Percentiles rank a stretch among this genome's conserved stretches.
These are phyloP conservation scores for Nipponia nippon DNA, from an alignment of 2,113 vertebrate genomes.

Conservation along the genomic window DNA sequence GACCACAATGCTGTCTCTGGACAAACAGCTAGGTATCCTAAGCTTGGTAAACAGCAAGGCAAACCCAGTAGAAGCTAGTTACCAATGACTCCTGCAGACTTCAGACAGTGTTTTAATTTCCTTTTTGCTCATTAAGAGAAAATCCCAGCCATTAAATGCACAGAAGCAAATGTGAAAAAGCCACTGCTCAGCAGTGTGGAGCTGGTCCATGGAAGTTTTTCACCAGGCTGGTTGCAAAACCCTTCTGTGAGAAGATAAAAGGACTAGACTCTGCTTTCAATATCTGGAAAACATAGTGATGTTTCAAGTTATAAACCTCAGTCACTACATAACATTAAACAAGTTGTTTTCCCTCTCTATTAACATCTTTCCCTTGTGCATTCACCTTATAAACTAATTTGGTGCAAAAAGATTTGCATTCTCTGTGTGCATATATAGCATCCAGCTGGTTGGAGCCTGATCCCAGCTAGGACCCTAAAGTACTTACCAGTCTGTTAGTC, in stretches of 20 bases:
- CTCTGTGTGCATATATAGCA: not conserved
- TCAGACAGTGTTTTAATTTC: not conserved
- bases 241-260: not conserved
- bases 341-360: not conserved
- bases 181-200: not conserved
- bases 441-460: not conserved
- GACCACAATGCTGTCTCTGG: not conserved
- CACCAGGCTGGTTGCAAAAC: not conserved
- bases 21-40: not conserved
- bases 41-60: not conserved
- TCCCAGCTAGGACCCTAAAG: not conserved
- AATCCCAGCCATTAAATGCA: not conserved
- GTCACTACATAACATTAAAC: not conserved
- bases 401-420: not conserved
- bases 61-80: not conserved
- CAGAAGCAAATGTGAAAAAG: not conserved
- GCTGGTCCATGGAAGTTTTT: not conserved
- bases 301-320: not conserved
- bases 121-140: not conserved
- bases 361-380: not conserved
- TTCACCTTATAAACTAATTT: not conserved
- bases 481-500: not conserved
- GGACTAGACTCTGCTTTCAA: not conserved
- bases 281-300: not conserved
- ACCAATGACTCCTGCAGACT: not conserved